phyloP scores from a whole-genome alignment of 1,140 invertebrate genomes.

The Drosophila orosa region DNA sequence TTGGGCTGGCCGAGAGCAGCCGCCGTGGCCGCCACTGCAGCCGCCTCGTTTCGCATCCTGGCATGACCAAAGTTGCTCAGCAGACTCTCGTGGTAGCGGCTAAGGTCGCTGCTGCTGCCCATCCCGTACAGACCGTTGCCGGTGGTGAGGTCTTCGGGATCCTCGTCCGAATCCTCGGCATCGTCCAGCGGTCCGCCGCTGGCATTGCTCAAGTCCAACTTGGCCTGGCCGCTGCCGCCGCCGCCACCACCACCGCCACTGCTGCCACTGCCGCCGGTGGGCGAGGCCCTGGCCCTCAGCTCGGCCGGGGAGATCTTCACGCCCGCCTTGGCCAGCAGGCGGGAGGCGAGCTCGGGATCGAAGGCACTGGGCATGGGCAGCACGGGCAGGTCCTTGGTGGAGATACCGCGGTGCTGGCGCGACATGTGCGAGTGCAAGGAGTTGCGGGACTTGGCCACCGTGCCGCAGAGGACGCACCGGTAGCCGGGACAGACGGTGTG shows the following conservation, averaged over 20 bases:
- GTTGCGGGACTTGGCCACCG: conserved; percentile 95
- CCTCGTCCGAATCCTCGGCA: conserved; percentile 85
- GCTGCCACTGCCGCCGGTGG: conserved; percentile 89
- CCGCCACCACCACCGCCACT: conserved; percentile 88
- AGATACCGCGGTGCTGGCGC: conserved; percentile 95
- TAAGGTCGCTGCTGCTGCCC: conserved; percentile 69
- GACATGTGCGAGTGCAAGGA: conserved; percentile 96
- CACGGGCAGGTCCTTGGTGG: conserved; percentile 95
- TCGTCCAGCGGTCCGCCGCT: conserved; percentile 85
- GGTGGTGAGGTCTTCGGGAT: conserved; percentile 92
- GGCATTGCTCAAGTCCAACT: conserved; percentile 87
- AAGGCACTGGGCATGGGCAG: conserved; percentile 95
- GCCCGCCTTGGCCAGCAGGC: conserved; percentile 92
- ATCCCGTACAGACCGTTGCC: conserved; percentile 79
- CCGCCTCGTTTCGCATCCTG: conserved; percentile 85
- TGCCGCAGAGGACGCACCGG: conserved; percentile 94
- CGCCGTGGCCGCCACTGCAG: conserved; percentile 74
- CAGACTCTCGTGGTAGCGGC: conserved; percentile 78
- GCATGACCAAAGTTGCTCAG: conserved; percentile 85
- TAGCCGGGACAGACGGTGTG: conserved; percentile 96
- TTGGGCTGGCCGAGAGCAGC: conserved; percentile 84
- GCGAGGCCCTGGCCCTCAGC: conserved; percentile 91
- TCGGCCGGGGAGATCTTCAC: conserved; percentile 94
- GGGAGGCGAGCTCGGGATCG: conserved; percentile 93
- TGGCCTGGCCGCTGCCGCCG: conserved; percentile 88